Evolutionary conservation across 2,113 vertebrate genomes (phyloP).

Genomic region (Varanus komodoensis): DNA sequence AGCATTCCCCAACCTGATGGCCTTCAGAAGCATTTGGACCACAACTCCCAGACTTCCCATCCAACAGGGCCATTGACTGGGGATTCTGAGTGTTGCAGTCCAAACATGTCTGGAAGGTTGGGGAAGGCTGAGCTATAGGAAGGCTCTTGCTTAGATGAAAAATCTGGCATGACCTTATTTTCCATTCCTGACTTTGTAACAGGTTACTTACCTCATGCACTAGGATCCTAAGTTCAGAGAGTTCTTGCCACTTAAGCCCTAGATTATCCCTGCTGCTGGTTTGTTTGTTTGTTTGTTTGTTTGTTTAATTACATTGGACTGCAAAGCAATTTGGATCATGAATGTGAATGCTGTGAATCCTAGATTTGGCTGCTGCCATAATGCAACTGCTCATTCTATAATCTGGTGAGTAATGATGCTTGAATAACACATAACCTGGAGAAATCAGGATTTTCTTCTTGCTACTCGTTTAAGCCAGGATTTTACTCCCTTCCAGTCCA

Average conservation of each 20-base stretch:
- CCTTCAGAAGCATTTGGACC: too few species aligned
- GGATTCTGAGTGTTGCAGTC: too few species aligned
- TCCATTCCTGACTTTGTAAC: background rate
- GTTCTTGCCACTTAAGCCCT: background rate
- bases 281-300: background rate
- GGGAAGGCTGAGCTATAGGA: background rate
- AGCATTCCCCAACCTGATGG: too few species aligned
- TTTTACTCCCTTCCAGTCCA: background rate
- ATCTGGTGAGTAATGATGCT: background rate
- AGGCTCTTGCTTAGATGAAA: background rate
- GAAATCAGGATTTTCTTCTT: background rate
- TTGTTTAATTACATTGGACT: background rate
- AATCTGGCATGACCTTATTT: background rate
- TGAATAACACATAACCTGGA: background rate
- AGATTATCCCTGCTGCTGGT: background rate
- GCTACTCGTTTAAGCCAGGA: background rate
- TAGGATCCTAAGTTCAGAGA: background rate
- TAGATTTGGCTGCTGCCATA: background rate
- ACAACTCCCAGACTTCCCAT: too few species aligned
- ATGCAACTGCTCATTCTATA: constrained; percentile 12
- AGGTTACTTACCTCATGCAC: background rate
- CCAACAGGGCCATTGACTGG: too few species aligned
- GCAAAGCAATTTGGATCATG: background rate
- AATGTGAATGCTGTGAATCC: background rate
- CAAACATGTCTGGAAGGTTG: too few species aligned